phyloP scores from a whole-genome alignment of 2,797 vertebrate species.

The Neosalanx taihuensis region DNA sequence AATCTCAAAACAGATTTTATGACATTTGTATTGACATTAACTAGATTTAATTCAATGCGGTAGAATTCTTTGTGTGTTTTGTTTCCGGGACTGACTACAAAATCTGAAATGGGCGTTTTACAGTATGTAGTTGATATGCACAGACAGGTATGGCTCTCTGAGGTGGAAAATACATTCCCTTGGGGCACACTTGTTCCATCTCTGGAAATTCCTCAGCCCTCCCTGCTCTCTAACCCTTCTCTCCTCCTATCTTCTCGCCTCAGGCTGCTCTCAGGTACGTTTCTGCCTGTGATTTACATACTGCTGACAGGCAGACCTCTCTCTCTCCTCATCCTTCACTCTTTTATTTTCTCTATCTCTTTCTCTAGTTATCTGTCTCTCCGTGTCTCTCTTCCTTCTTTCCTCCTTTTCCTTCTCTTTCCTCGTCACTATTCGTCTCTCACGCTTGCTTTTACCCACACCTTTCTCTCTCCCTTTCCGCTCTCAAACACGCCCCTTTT shows the following conservation, averaged over 20 bases:
- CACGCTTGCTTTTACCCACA: not conserved
- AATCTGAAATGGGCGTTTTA: not conserved
- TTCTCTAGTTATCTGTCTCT: not conserved
- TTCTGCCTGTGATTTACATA: constrained; percentile 45
- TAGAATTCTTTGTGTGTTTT: not conserved
- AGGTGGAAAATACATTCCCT: constrained; percentile 57
- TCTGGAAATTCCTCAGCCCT: constrained; percentile 67
- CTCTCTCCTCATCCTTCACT: not conserved
- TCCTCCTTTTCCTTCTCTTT: not conserved
- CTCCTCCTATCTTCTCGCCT: constrained; percentile 14
- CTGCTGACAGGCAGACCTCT: constrained; percentile 19
- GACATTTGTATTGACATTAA: not conserved
- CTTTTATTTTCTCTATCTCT: not conserved
- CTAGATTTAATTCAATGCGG: not conserved
- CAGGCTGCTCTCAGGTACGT: constrained; percentile 36
- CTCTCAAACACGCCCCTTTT: not conserved
- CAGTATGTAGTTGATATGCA: constrained; percentile 44
- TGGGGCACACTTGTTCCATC: constrained; percentile 58
- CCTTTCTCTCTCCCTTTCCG: not conserved
- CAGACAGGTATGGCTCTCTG: constrained; percentile 59
- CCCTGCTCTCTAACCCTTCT: constrained; percentile 22
- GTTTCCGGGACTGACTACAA: not conserved
- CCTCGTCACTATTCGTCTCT: not conserved
- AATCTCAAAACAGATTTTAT: too few relatives aligned
- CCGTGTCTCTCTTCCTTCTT: not conserved